Conservation (phyloP, 2,113 vertebrate species). For the Andinoacara biseriatus region DNA sequence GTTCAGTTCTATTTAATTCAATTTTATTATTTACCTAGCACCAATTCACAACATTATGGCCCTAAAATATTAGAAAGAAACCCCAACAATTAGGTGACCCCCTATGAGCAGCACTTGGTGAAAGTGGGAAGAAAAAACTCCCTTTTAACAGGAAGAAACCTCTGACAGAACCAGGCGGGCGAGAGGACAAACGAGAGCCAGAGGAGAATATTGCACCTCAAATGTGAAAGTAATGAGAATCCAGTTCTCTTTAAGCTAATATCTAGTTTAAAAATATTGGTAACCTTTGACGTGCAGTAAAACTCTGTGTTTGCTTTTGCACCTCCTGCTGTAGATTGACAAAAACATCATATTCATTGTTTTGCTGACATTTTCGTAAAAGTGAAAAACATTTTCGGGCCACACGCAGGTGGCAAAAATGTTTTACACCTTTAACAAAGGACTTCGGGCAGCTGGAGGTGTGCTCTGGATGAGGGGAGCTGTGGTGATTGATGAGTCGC, state of each 20-base stretch:
- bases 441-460: conserved; percentile 23
- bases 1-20: neutral
- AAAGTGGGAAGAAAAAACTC: neutral
- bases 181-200: neutral
- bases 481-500: conserved; percentile 55
- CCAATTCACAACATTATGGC: neutral
- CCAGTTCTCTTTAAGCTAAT: neutral
- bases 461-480: conserved; percentile 13
- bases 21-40: neutral
- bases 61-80: neutral
- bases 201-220: neutral
- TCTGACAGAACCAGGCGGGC: neutral
- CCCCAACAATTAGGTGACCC: neutral
- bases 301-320: neutral
- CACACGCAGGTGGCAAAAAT: conserved; percentile 49
- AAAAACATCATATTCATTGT: conserved; percentile 10
- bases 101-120: accelerated
- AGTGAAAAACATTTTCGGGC: conserved; percentile 24
- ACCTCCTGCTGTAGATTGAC: neutral
- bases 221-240: neutral
- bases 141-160: neutral
- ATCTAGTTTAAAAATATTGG: neutral
- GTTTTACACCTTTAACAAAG: conserved; percentile 30
- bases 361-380: conserved; percentile 4
- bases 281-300: neutral